Percentiles rank a stretch among this genome's conserved stretches.
phyloP scores from a whole-genome alignment of 2,113 vertebrate genomes.

The Agapornis roseicollis region DNA sequence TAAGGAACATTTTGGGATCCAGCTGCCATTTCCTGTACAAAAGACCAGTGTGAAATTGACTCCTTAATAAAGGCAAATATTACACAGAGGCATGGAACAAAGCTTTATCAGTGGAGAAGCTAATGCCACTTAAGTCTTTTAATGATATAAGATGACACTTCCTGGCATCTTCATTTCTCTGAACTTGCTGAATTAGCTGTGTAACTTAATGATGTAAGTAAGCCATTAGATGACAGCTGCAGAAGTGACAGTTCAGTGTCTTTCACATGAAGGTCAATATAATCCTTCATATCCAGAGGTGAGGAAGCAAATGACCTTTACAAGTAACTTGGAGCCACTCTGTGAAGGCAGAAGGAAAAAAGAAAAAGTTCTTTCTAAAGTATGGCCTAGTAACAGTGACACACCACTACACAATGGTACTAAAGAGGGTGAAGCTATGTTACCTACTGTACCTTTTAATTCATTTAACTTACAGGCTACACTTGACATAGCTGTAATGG shows the following conservation, averaged over 20 bases:
- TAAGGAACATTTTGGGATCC: neutral
- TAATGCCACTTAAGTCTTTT: constrained; percentile 20
- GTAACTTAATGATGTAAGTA: constrained; percentile 38
- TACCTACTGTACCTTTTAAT: neutral
- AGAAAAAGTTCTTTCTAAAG: neutral
- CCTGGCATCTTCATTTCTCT: neutral
- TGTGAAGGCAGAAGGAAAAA: neutral
- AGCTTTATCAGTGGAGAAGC: neutral
- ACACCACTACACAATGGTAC: neutral
- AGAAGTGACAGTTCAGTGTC: neutral
- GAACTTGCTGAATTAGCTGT: constrained; percentile 47
- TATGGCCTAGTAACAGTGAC: neutral
- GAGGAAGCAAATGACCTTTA: constrained; percentile 22
- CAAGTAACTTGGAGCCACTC: neutral
- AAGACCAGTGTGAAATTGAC: neutral
- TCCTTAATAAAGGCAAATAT: neutral
- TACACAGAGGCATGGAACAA: neutral
- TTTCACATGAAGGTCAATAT: constrained; percentile 23
- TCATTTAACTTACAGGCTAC: constrained; percentile 33
- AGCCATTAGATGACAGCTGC: constrained; percentile 31
- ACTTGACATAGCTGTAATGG: constrained; percentile 6
- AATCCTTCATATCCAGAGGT: neutral
- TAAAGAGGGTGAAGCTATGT: neutral
- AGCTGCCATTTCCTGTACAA: neutral
- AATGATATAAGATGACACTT: constrained; percentile 18